Percentiles rank a stretch among this genome's conserved stretches.
phyloP scores from a whole-genome alignment of 2,888 invertebrate genomes.

The Tineola bisselliella region DNA sequence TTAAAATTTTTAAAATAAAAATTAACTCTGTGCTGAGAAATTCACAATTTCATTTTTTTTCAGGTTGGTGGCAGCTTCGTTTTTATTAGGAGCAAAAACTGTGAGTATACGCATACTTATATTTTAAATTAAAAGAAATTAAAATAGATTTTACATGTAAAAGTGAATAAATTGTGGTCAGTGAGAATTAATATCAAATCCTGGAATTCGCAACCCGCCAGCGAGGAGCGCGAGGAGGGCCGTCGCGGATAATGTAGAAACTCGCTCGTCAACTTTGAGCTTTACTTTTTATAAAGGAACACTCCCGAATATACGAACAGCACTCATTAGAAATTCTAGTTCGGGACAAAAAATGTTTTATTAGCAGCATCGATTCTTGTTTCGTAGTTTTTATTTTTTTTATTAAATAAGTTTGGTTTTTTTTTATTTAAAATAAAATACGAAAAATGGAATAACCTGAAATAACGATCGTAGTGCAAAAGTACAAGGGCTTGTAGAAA shows the following conservation, averaged over 20 bases:
- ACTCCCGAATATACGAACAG: background rate
- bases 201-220: slow-evolving; percentile 17
- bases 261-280: slow-evolving; percentile 41
- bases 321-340: background rate
- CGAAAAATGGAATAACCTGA: no score
- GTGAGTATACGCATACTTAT: slow-evolving; percentile 33
- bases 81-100: slow-evolving; percentile 42
- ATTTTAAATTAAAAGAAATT: background rate
- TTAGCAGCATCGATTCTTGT: no score
- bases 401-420: no score
- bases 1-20: no score
- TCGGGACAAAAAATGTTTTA: no score
- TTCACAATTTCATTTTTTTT: slow-evolving; percentile 17
- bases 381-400: no score
- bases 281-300: slow-evolving; percentile 47
- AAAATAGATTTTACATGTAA: background rate
- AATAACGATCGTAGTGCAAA: no score
- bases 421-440: no score
- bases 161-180: background rate
- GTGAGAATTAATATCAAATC: background rate
- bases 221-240: slow-evolving; percentile 19
- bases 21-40: no score
- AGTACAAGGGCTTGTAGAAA: no score
- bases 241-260: slow-evolving; percentile 26
- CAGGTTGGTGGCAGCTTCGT: slow-evolving; percentile 55